Evolutionary conservation across 2,888 invertebrate species (phyloP).

Genomic region (Rhynchonema sp.): DNA sequence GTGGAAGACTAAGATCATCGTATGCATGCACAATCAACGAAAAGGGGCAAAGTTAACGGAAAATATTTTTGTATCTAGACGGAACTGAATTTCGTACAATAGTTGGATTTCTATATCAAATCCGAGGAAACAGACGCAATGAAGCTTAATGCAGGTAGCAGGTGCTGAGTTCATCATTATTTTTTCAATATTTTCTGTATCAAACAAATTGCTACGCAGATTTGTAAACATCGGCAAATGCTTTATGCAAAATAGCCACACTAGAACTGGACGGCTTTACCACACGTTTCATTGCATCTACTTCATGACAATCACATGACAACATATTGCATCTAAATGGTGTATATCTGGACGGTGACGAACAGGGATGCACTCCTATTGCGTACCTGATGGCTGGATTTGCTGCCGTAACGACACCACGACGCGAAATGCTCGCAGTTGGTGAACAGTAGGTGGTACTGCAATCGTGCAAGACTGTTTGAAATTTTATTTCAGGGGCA

Average conservation of each 20-base stretch:
- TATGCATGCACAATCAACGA: too few species aligned
- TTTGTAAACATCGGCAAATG: not conserved
- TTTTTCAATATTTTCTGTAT: too few species aligned
- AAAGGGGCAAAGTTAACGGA: too few species aligned
- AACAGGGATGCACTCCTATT: not conserved
- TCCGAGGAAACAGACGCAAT: too few species aligned
- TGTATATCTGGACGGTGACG: not conserved
- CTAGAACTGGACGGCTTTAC: not conserved
- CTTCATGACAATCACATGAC: not conserved
- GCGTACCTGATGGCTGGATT: not conserved
- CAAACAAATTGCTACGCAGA: too few species aligned
- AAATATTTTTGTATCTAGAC: too few species aligned
- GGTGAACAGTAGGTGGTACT: conserved; percentile 20
- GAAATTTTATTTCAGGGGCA: too few species aligned
- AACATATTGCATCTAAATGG: not conserved
- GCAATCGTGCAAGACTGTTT: conserved; percentile 17
- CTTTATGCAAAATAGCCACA: not conserved
- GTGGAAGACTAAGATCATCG: too few species aligned
- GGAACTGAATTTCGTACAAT: too few species aligned
- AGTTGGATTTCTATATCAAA: too few species aligned
- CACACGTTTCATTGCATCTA: not conserved
- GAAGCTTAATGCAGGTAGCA: too few species aligned
- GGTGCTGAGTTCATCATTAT: too few species aligned
- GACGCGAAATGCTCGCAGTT: conserved; percentile 28
- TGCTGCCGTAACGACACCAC: conserved; percentile 22